Evolutionary conservation across 2,888 invertebrate species (phyloP), one percentile per base, ranked within the genome.

Genomic region (Zonitis immaculata): DNA sequence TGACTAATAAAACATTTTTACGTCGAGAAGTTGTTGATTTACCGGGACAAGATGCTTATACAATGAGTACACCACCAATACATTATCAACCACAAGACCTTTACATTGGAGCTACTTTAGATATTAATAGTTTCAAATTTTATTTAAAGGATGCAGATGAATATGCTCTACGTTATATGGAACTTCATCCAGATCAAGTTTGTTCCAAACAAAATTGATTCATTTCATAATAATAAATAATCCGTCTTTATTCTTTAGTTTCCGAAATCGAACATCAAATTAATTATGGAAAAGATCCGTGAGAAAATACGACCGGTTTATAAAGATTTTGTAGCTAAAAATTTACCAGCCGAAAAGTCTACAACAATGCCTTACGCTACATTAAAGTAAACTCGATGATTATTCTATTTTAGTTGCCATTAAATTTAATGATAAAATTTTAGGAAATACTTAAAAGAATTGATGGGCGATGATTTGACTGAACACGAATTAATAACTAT

Each of bases 151-250:
- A 86, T 1, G 92, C 93, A 1, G 95, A 96, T 71, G 88, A 91
- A 67, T 95, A 91, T 69, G 89, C 92, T 0, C 75, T 94, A 46
- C 81, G 87, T 42, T 95, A 91, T 69, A 88, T 95, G 93, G 95
- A 95, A 73, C 70, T 86, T 6, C 80, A 92, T 73, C 78, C 83
- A 51, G 76, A 82, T 51, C 82, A 90, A 81, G 92, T 91, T 43
- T 50, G 43, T 44, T 14, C 7, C 16, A n/a, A n/a, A n/a, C n/a
- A n/a, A n/a, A n/a, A n/a, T n/a, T n/a, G n/a, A n/a, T n/a, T n/a
- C n/a, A n/a, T n/a, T n/a, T n/a, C n/a, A n/a, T n/a, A n/a, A n/a
- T n/a, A n/a, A n/a, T 11, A 51, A 49, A 42, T 42, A 25, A 44
- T 35, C n/a, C n/a, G n/a, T n/a, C n/a, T n/a, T 48, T 61, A 51